A percentile compares a stretch with the other conserved stretches of the same genome.
Evolutionary conservation across 2,888 invertebrate species (phyloP).

Genomic region (Drosophila ezoana): DNA sequence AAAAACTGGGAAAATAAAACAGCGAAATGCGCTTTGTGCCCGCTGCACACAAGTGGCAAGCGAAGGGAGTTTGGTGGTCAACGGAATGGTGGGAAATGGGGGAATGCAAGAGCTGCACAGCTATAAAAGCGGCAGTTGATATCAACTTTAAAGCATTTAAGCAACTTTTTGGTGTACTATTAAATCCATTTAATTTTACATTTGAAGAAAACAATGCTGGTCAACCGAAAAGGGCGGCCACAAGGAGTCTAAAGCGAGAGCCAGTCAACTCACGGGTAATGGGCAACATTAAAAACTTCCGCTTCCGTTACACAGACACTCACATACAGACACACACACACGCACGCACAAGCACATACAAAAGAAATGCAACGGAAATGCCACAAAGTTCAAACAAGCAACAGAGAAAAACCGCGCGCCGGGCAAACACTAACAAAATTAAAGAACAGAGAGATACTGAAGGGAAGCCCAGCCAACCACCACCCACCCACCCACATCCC

Average conservation of each 20-base stretch:
- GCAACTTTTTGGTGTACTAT: conserved; percentile 39
- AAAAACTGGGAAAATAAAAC: conserved; percentile 53
- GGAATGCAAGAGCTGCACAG: background rate
- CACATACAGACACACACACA: conserved; percentile 25
- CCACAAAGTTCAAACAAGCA: conserved; percentile 76
- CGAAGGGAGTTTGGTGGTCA: too few relatives aligned
- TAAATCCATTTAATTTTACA: conserved; percentile 66
- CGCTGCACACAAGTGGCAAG: conserved; percentile 19
- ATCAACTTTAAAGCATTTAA: conserved; percentile 48
- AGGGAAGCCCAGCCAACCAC: conserved; percentile 5
- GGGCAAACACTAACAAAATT: conserved; percentile 76
- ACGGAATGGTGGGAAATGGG: background rate
- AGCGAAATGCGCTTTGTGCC: conserved; percentile 63
- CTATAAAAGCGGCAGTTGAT: conserved; percentile 19
- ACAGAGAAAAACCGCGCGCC: conserved; percentile 57
- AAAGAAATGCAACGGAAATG: conserved; percentile 79
- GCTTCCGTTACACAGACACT: conserved; percentile 60
- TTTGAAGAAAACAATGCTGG: conserved; percentile 60
- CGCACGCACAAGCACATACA: conserved; percentile 33
- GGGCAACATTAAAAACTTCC: conserved; percentile 79
- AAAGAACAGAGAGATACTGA: conserved; percentile 35
- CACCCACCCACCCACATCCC: background rate
- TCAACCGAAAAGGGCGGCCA: conserved; percentile 6
- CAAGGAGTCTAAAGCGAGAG: conserved; percentile 31
- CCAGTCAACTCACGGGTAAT: conserved; percentile 52